Percentiles rank a stretch among this genome's conserved stretches.
phyloP scores from a whole-genome alignment of 2,888 invertebrate genomes.

The Lasius fuliginosus region DNA sequence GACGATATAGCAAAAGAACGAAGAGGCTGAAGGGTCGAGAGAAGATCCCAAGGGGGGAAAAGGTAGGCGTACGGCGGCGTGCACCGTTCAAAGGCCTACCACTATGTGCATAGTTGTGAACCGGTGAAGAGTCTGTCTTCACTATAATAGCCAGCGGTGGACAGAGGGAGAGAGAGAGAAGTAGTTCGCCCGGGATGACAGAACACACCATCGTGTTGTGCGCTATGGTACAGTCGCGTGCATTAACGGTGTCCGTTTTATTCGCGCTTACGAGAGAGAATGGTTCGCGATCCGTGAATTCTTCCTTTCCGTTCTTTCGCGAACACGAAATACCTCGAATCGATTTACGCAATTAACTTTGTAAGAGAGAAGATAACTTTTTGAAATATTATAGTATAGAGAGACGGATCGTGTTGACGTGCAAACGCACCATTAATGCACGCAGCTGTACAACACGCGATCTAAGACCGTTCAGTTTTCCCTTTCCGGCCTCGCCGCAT shows the following conservation, averaged over 20 bases:
- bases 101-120: slow-evolving; percentile 78
- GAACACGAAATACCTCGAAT: background rate
- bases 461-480: background rate
- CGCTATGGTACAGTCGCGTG: slow-evolving; percentile 17
- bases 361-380: background rate
- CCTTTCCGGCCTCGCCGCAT: background rate
- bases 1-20: slow-evolving; percentile 43
- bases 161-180: slow-evolving; percentile 69
- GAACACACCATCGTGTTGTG: slow-evolving; percentile 69
- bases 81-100: slow-evolving; percentile 77
- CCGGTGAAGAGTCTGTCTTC: slow-evolving; percentile 75
- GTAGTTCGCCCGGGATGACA: slow-evolving; percentile 75
- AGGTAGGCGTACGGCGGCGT: slow-evolving; percentile 63
- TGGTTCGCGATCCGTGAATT: background rate
- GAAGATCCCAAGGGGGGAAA: slow-evolving; percentile 17
- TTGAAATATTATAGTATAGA: background rate
- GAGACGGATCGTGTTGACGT: background rate
- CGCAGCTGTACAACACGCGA: background rate
- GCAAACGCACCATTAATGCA: background rate
- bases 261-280: background rate
- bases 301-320: background rate
- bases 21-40: slow-evolving; percentile 7
- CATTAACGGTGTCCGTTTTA: background rate
- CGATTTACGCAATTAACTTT: background rate
- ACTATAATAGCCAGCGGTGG: slow-evolving; percentile 73